These are phyloP conservation scores for Synanthedon formicaeformis DNA, from an alignment of 2,888 invertebrate genomes.

Conservation along the genomic window DNA sequence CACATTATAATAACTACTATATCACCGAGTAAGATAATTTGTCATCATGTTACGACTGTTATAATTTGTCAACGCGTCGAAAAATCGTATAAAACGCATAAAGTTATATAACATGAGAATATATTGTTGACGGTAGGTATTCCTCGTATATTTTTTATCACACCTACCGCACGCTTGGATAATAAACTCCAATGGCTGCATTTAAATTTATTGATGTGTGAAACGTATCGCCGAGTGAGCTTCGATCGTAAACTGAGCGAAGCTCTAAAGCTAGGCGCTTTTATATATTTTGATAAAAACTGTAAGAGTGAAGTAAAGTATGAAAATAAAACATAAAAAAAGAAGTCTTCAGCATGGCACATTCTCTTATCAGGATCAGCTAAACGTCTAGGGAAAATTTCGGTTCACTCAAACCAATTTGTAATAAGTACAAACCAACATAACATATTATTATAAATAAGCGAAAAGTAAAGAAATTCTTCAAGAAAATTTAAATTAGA, in stretches of 20 bases:
- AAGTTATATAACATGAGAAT: background rate
- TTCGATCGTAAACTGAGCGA: conserved; percentile 34
- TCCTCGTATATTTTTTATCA: conserved; percentile 1
- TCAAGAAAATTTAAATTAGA: no score
- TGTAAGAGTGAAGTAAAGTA: conserved; percentile 56
- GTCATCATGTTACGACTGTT: no score
- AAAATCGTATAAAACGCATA: background rate
- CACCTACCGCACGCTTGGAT: background rate
- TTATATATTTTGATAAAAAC: conserved; percentile 30
- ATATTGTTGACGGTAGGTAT: background rate
- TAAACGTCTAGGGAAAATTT: conserved; percentile 51
- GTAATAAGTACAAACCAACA: background rate
- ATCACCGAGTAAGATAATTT: no score
- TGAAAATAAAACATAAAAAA: conserved; percentile 56
- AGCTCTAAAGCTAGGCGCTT: conserved; percentile 42
- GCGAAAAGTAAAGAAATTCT: background rate
- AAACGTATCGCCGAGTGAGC: conserved; percentile 36
- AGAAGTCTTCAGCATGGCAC: conserved; percentile 68
- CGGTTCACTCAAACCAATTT: conserved; percentile 26
- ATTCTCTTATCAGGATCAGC: conserved; percentile 65
- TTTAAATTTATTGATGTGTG: conserved; percentile 8
- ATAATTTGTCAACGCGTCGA: no score
- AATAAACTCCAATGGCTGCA: conserved; percentile 3
- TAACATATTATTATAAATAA: background rate
- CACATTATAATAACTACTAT: no score